Conservation (phyloP, 2,888 invertebrate species). For the Romanomermis culicivorax region DNA sequence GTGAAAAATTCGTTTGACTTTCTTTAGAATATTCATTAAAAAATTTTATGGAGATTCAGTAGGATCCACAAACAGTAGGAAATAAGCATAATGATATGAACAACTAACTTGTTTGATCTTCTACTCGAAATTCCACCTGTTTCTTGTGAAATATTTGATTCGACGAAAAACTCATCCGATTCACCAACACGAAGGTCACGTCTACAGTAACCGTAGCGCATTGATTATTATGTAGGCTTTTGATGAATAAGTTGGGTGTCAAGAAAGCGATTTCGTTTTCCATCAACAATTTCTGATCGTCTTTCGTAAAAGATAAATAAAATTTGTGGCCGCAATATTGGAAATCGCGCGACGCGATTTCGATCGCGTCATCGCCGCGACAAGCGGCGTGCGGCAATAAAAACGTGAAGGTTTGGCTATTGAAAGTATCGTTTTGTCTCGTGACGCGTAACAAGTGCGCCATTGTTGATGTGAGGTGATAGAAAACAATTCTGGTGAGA, state of each 20-base stretch:
- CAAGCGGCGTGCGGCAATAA: constrained; percentile 41
- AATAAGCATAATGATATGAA: too few relatives aligned
- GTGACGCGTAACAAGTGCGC: constrained; percentile 58
- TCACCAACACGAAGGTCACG: constrained; percentile 55
- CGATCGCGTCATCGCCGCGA: constrained; percentile 52
- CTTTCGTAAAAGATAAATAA: constrained; percentile 55
- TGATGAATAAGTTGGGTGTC: too few relatives aligned
- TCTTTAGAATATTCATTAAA: too few relatives aligned
- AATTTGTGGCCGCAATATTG: constrained; percentile 58
- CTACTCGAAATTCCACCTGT: constrained; percentile 38
- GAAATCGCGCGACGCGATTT: constrained; percentile 59
- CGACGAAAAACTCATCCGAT: constrained; percentile 57
- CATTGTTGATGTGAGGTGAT: constrained; percentile 38
- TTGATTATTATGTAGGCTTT: too few relatives aligned
- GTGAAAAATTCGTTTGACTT: too few relatives aligned
- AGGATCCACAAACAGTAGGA: too few relatives aligned
- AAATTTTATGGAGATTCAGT: too few relatives aligned
- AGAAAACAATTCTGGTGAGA: too few relatives aligned
- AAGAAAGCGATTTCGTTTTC: too few relatives aligned
- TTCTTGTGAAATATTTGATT: constrained; percentile 58
- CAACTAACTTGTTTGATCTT: too few relatives aligned
- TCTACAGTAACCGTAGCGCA: too few relatives aligned
- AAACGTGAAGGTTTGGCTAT: constrained; percentile 62
- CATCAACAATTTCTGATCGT: too few relatives aligned
- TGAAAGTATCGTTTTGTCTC: constrained; percentile 55